These are phyloP conservation scores for Zophobas morio DNA, from an alignment of 1,140 invertebrate species.

Conservation along the genomic window DNA sequence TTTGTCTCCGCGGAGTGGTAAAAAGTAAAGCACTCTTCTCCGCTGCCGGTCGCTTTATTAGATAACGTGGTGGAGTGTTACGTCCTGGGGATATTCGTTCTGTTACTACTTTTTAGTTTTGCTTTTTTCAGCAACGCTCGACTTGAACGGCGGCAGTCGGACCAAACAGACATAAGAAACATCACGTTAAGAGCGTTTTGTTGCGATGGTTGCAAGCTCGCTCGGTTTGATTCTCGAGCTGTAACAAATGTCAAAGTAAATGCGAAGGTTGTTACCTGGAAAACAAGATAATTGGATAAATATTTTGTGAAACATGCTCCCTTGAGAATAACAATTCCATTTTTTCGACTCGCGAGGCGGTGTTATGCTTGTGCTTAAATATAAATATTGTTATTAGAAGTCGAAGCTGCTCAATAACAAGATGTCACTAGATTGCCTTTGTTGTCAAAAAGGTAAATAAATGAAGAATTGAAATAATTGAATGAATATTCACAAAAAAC, in stretches of 20 bases:
- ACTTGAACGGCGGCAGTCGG: background rate
- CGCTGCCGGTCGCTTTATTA: slow-evolving; percentile 48
- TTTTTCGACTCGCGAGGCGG: too few species aligned
- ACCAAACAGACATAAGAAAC: background rate
- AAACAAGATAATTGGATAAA: background rate
- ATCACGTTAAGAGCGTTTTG: background rate
- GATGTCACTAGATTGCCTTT: too few species aligned
- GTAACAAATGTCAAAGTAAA: background rate
- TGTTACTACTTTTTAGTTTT: slow-evolving; percentile 51
- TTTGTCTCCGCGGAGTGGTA: slow-evolving; percentile 53
- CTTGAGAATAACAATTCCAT: background rate
- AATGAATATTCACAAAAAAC: too few species aligned
- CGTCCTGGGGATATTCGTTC: slow-evolving; percentile 40
- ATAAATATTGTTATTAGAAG: too few species aligned
- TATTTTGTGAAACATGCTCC: background rate
- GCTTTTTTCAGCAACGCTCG: slow-evolving; percentile 17
- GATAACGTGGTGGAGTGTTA: slow-evolving; percentile 49
- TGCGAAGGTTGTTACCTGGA: background rate
- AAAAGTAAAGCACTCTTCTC: slow-evolving; percentile 54
- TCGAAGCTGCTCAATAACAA: too few species aligned
- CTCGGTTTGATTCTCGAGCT: background rate
- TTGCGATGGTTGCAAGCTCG: background rate
- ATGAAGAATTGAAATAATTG: too few species aligned
- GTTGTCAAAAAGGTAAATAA: too few species aligned
- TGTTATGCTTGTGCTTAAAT: too few species aligned